Percentiles rank a stretch among this genome's conserved stretches.
Evolutionary conservation across 2,888 invertebrate species (phyloP).

Genomic region (Rhorus exstirpatorius): DNA sequence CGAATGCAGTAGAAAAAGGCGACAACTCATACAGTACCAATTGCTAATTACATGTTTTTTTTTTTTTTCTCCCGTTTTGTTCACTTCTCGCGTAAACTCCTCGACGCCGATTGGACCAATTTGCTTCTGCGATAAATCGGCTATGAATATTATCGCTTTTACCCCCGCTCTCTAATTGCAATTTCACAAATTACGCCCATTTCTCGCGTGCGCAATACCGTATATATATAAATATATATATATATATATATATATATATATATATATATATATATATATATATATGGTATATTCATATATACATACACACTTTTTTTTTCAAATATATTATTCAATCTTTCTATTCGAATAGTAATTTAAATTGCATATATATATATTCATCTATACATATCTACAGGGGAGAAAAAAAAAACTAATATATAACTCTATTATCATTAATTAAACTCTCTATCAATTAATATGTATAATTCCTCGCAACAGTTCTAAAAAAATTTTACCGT

Average conservation of each 20-base stretch:
- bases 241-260: conserved; percentile 57
- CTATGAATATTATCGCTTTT: conserved; percentile 2
- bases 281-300: conserved; percentile 56
- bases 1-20: conserved; percentile 83
- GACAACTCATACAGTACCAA: conserved; percentile 75
- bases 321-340: conserved; percentile 84
- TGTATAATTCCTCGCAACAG: conserved; percentile 82
- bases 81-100: neutral
- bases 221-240: conserved; percentile 59
- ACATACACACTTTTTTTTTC: conserved; percentile 70
- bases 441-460: conserved; percentile 84
- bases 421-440: conserved; percentile 84
- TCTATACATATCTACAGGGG: conserved; percentile 85
- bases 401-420: conserved; percentile 84
- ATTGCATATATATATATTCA: conserved; percentile 73
- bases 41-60: conserved; percentile 68
- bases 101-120: conserved; percentile 5
- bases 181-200: conserved; percentile 49
- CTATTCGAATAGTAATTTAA: conserved; percentile 81
- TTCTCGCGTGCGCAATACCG: conserved; percentile 44
- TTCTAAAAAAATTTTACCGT: conserved; percentile 79
- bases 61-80: conserved; percentile 48
- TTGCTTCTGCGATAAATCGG: conserved; percentile 20
- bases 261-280: conserved; percentile 63
- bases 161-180: conserved; percentile 1